Conservation (phyloP, 2,113 vertebrate species). For the Tragelaphus strepsiceros region DNA sequence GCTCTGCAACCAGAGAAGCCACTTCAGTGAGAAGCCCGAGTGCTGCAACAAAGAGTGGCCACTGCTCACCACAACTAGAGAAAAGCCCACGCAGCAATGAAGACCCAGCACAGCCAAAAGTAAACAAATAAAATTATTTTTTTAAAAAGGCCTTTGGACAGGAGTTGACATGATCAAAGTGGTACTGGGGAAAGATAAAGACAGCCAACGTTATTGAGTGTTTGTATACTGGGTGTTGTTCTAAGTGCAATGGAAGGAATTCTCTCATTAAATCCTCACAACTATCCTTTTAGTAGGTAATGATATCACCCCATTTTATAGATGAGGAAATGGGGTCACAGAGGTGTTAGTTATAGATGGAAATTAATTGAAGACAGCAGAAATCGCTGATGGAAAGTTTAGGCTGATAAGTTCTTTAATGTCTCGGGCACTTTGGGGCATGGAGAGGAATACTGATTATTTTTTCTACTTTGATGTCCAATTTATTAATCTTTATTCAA, state of each 20-base stretch:
- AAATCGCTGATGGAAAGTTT: constrained; percentile 23
- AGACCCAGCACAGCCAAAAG: neutral
- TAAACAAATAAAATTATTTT: neutral
- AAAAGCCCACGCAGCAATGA: neutral
- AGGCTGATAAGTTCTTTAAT: constrained; percentile 47
- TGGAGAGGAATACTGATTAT: neutral
- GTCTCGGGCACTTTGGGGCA: neutral
- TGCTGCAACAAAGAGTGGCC: neutral
- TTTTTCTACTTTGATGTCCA: constrained; percentile 42
- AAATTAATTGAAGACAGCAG: neutral
- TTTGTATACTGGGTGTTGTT: neutral
- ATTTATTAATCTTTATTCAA: constrained; percentile 49
- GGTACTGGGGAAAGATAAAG: neutral
- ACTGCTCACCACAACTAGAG: neutral
- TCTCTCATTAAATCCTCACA: neutral
- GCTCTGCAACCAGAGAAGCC: neutral
- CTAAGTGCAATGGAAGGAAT: neutral
- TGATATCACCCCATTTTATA: neutral
- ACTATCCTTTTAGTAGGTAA: neutral
- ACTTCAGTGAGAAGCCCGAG: neutral
- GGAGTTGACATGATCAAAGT: neutral
- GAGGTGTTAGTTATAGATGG: neutral
- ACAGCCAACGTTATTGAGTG: neutral
- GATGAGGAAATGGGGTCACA: neutral
- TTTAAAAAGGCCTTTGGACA: neutral